These are phyloP conservation scores for Heliocidaris tuberculata DNA, from an alignment of 35 echinoderm and acorn worm genomes.

Conservation along the genomic window DNA sequence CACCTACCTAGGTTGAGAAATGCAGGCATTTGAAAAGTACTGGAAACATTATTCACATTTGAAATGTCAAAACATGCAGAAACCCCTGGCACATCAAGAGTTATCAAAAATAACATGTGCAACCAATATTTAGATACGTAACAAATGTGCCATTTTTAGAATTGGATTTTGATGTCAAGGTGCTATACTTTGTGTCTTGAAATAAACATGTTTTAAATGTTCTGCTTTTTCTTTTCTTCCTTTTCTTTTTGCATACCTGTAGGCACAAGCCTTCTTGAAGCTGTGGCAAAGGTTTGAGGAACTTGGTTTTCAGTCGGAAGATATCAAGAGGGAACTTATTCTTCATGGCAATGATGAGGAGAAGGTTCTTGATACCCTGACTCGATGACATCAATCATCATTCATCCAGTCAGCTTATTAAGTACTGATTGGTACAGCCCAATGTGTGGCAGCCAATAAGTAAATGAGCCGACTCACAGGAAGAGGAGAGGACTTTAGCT, in stretches of 20 bases:
- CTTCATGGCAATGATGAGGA: slow-evolving; percentile 82
- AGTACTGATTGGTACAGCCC: background rate
- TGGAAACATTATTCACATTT: too few relatives aligned
- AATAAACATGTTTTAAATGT: too few relatives aligned
- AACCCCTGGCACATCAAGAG: too few relatives aligned
- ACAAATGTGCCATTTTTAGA: background rate
- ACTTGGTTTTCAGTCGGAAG: slow-evolving; percentile 88
- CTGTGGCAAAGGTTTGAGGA: slow-evolving; percentile 83
- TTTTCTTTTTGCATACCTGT: background rate
- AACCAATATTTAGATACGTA: too few relatives aligned
- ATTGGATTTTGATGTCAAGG: background rate
- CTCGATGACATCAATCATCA: slow-evolving; percentile 32
- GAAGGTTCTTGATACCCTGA: slow-evolving; percentile 85
- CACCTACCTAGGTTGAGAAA: too few relatives aligned
- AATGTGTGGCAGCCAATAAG: background rate
- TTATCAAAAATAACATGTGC: too few relatives aligned
- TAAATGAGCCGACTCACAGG: too few relatives aligned
- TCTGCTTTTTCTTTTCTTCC: background rate
- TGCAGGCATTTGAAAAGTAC: too few relatives aligned
- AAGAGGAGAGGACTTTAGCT: too few relatives aligned
- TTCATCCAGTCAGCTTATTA: background rate
- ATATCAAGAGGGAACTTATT: slow-evolving; percentile 86
- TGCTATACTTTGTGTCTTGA: too few relatives aligned
- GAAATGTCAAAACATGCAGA: too few relatives aligned
- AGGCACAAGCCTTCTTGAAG: slow-evolving; percentile 76